Base-by-base conservation (phyloP, 2,113 vertebrate species). In the Sapayoa aenigma region DNA sequence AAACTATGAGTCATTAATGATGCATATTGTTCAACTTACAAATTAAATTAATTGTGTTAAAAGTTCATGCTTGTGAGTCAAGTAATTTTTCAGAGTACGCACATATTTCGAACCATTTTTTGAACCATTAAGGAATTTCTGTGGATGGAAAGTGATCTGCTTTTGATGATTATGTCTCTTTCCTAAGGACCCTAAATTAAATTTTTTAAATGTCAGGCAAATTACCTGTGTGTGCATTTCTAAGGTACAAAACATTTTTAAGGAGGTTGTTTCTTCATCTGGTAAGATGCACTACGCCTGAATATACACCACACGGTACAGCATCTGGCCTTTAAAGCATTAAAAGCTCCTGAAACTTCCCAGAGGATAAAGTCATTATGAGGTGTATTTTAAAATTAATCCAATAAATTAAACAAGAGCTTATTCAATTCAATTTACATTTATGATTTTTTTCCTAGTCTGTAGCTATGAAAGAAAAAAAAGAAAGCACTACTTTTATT, bases 1-100 rank as follows among this genome's bases (percentile, higher is more conserved):
- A 94, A 94, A 93, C 60, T 75, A 68, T 84, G 86, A 94, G 86
- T 95, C 93, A 95, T 95, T 95, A 97, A 95, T 90, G 96, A 95
- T 95, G 78, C 95, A 95, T 90, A 96, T 96, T 96, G 94, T 94
- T 95, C 90, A 90, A 95, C 94, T 92, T 93, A 76, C 86, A 85
- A 95, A 95, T 96, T 92, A 74, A 96, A 96, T 95, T 95, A 96
- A 96, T 95, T 92, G 87, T 92, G 84, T 82, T 97, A 95, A 92
- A 96, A 82, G 93, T 95, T 93, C 92, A 89, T 18, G 78, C 59
- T 75, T 80, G n/a, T 92, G 88, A 95, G 88, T 94, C 92, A 92
- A 91, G 79, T 52, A 84, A 90, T 94, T 89, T 93, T 86, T 94
- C 76, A 84, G 76, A 77, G 58, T 63, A 30, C 2, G 41, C 88